Conservation (phyloP, 1,140 invertebrate species). For the Fragariocoptes setiger region DNA sequence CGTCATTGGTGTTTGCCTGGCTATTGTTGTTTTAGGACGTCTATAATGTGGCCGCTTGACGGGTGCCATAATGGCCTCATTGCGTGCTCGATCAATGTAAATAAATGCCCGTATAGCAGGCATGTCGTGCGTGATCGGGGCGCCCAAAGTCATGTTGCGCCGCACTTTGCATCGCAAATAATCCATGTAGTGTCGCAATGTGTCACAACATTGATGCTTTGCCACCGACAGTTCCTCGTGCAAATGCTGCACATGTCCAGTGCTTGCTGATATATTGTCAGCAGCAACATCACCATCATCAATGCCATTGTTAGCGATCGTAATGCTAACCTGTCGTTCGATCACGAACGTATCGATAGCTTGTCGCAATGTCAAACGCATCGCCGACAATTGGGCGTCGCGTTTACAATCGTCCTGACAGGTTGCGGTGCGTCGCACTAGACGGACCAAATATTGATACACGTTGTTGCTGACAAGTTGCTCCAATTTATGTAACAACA, state of each 20-base stretch:
- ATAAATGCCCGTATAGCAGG: neutral
- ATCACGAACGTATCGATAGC: neutral
- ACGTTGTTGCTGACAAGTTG: too few relatives aligned
- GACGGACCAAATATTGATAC: too few relatives aligned
- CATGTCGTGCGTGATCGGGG: neutral
- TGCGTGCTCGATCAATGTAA: neutral
- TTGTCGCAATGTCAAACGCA: neutral
- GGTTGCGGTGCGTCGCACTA: too few relatives aligned
- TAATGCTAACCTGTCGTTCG: neutral
- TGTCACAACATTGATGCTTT: too few relatives aligned
- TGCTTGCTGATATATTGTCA: too few relatives aligned
- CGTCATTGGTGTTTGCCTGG: neutral
- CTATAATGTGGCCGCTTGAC: neutral
- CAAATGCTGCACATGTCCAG: too few relatives aligned
- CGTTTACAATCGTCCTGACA: neutral
- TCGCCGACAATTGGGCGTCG: neutral
- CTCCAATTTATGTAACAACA: too few relatives aligned
- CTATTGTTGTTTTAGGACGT: neutral
- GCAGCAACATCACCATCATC: neutral
- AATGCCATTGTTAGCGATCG: too few relatives aligned
- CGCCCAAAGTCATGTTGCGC: neutral
- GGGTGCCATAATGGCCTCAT: neutral
- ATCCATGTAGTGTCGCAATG: neutral
- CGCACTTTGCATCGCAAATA: neutral
- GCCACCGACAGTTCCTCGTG: too few relatives aligned